Evolutionary conservation across 2,113 vertebrate genomes (phyloP).

Genomic region (Coreoperca whiteheadi): DNA sequence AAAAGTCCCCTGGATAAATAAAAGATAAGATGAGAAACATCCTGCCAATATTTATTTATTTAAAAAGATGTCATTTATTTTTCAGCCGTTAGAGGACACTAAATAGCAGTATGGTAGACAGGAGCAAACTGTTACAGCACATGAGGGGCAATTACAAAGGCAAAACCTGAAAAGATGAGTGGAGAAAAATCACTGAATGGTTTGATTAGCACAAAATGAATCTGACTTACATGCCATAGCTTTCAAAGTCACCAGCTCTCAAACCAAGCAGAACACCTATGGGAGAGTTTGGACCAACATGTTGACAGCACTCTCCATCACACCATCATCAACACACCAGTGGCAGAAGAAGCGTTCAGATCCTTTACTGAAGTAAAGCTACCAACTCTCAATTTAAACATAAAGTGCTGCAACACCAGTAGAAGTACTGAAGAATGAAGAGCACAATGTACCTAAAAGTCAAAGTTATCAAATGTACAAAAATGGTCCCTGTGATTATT

Average conservation of each 20-base stretch:
- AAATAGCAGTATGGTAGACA: not conserved
- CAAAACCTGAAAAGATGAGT: not conserved
- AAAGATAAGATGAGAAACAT: not conserved
- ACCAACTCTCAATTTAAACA: not conserved
- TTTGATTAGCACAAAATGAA: not conserved
- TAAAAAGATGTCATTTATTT: conserved; percentile 19
- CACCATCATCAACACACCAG: not conserved
- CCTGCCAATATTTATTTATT: conserved; percentile 13
- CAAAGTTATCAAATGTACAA: not conserved
- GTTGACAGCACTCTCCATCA: not conserved
- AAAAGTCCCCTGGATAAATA: not conserved
- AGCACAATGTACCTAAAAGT: not conserved
- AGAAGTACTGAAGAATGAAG: too few relatives aligned
- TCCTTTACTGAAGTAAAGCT: not conserved
- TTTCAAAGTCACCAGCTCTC: not conserved
- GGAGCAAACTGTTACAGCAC: not conserved
- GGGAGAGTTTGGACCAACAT: not conserved
- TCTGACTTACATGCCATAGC: not conserved
- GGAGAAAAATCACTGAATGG: not conserved
- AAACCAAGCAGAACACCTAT: not conserved
- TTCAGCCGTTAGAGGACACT: conserved; percentile 57
- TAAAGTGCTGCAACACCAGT: not conserved
- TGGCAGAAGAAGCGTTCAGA: not conserved
- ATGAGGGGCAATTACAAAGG: not conserved
- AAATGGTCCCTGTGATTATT: not conserved